phyloP scores from a whole-genome alignment of 2,797 vertebrate genomes.

The Euphonia xanthogaster region DNA sequence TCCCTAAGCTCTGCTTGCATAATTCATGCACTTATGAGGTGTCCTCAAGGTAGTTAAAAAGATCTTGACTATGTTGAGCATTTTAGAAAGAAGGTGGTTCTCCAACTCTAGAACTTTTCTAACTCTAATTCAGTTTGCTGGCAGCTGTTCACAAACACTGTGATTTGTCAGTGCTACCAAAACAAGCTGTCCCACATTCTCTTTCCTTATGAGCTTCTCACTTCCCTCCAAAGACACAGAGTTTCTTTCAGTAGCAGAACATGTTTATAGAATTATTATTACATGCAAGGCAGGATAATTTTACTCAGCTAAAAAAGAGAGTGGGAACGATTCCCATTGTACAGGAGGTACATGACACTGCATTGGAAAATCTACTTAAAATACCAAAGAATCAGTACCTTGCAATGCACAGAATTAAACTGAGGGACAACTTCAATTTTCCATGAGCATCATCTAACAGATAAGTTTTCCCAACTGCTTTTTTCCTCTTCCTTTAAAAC shows the following conservation, averaged over 20 bases:
- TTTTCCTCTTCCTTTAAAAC: not conserved
- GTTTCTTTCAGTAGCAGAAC: not conserved
- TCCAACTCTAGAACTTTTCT: not conserved
- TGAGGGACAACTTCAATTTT: not conserved
- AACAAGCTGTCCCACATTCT: not conserved
- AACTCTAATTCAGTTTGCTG: not conserved
- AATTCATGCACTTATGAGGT: not conserved
- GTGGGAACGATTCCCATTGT: not conserved
- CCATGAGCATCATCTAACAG: not conserved
- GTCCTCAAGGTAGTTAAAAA: not conserved
- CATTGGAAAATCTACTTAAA: not conserved
- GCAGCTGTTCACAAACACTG: not conserved
- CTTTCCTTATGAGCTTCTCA: not conserved
- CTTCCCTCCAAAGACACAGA: not conserved
- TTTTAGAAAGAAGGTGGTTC: not conserved
- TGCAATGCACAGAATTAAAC: not conserved
- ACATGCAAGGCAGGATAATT: not conserved
- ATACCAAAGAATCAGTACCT: not conserved
- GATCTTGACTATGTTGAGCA: not conserved
- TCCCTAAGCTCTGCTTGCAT: not conserved
- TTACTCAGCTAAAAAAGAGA: not conserved
- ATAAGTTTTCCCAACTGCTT: not conserved
- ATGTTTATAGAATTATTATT: not conserved
- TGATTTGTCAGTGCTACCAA: not conserved
- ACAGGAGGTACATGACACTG: not conserved